phyloP scores from a whole-genome alignment of 2,113 vertebrate species.

The Oreochromis niloticus region DNA sequence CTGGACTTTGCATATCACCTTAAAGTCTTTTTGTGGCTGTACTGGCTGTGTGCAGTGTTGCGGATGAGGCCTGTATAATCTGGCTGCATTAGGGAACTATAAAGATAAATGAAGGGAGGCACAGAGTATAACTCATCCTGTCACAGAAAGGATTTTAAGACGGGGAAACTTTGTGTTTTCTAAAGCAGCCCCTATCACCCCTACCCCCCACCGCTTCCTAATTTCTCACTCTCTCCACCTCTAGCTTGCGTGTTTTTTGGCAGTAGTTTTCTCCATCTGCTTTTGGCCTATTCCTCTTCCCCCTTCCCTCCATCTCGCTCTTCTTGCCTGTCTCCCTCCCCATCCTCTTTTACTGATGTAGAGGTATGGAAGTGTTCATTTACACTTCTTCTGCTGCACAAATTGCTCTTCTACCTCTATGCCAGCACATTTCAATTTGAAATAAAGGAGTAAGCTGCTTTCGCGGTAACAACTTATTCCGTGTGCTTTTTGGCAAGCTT shows the following conservation, averaged over 20 bases:
- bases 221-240: slow-evolving; percentile 29
- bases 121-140: slow-evolving; percentile 74
- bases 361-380: slow-evolving; percentile 56
- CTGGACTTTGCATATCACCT: slow-evolving; percentile 56
- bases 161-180: slow-evolving; percentile 69
- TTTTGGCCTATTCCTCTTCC: slow-evolving; percentile 18
- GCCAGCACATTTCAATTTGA: slow-evolving; percentile 57
- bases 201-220: slow-evolving; percentile 35
- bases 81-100: slow-evolving; percentile 71
- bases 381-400: slow-evolving; percentile 50
- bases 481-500: slow-evolving; percentile 48
- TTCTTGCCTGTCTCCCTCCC: background rate
- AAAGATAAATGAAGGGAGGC: slow-evolving; percentile 73
- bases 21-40: slow-evolving; percentile 45
- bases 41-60: slow-evolving; percentile 50
- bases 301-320: background rate
- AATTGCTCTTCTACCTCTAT: slow-evolving; percentile 58
- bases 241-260: background rate
- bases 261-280: slow-evolving; percentile 46
- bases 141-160: slow-evolving; percentile 62
- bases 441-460: slow-evolving; percentile 55
- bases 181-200: slow-evolving; percentile 42
- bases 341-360: slow-evolving; percentile 27
- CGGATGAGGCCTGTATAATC: slow-evolving; percentile 68
- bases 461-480: slow-evolving; percentile 41